These are phyloP conservation scores for Cancer borealis DNA, from an alignment of 2,888 invertebrate species.

Conservation along the genomic window DNA sequence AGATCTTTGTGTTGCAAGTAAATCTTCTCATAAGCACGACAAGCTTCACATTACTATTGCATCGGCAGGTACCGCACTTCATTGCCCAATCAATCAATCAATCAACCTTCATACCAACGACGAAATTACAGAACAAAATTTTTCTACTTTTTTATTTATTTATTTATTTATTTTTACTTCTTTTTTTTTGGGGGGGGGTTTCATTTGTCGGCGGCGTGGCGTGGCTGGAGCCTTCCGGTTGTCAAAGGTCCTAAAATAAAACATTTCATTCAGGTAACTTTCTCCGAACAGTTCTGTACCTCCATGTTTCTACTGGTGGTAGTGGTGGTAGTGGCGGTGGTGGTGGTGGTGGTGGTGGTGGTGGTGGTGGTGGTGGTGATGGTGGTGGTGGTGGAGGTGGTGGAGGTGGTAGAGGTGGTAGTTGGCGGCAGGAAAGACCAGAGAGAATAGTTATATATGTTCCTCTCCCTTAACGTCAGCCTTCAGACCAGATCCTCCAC, in stretches of 20 bases:
- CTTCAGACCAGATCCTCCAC: background rate
- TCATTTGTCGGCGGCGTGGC: background rate
- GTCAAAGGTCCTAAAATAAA: constrained; percentile 1
- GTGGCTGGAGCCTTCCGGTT: background rate
- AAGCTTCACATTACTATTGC: background rate
- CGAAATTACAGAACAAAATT: background rate
- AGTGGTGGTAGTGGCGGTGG: background rate
- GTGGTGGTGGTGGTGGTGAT: background rate
- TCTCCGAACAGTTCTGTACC: constrained; percentile 15
- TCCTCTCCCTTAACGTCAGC: background rate
- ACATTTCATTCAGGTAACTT: constrained; percentile 26
- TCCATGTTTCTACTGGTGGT: constrained; percentile 11
- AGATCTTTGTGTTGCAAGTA: background rate
- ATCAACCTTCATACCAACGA: background rate
- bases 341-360: background rate
- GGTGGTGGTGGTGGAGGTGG: background rate
- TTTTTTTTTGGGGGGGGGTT: too few relatives aligned
- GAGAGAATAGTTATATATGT: background rate
- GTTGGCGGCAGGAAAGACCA: background rate
- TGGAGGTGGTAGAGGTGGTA: background rate
- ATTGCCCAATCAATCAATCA: too few relatives aligned
- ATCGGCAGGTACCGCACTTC: too few relatives aligned
- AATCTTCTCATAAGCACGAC: background rate
- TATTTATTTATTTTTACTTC: too few relatives aligned
- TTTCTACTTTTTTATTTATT: background rate